A percentile compares a stretch with the other conserved stretches of the same genome.
phyloP scores from a whole-genome alignment of 92 coral and sea anemone genomes.

The Palythoa caribaeorum region DNA sequence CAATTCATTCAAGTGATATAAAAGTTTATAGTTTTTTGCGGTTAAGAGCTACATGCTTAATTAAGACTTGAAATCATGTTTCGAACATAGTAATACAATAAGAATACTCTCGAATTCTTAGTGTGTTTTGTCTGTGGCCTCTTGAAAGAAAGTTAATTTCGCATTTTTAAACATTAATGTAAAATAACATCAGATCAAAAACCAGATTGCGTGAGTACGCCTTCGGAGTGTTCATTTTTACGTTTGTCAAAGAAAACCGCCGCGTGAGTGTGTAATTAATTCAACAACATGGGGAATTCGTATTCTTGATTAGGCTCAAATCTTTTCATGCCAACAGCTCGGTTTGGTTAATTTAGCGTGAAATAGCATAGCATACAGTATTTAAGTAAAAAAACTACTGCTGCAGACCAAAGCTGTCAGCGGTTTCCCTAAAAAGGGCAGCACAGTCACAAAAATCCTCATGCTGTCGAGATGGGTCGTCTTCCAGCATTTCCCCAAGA shows the following conservation, averaged over 20 bases:
- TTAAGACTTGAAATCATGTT: conserved; percentile 21
- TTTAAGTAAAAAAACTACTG: neutral
- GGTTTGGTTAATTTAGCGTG: neutral
- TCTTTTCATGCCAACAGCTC: neutral
- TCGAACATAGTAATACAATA: neutral
- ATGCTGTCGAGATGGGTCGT: conserved; percentile 64
- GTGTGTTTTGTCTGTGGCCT: conserved; percentile 10
- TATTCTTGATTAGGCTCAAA: neutral
- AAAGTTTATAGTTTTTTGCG: conserved; percentile 20
- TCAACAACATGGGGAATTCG: neutral
- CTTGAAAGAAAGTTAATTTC: conserved; percentile 17
- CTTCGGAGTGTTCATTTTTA: conserved; percentile 7
- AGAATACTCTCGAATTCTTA: neutral
- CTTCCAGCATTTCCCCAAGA: conserved; percentile 92
- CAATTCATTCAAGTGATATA: conserved; percentile 16
- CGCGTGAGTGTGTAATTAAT: neutral
- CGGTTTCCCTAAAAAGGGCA: conserved; percentile 51
- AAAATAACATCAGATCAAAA: conserved; percentile 1
- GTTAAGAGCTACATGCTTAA: conserved; percentile 13
- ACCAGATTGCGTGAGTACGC: conserved; percentile 23
- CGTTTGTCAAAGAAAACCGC: conserved; percentile 9
- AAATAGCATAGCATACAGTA: neutral
- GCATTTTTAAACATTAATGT: conserved; percentile 23
- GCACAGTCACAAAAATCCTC: conserved; percentile 82
- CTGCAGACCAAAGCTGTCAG: conserved; percentile 11